Percentiles rank a stretch among this genome's conserved stretches.
Conservation (phyloP, 2,113 vertebrate genomes). For the Salvelinus namaycush region DNA sequence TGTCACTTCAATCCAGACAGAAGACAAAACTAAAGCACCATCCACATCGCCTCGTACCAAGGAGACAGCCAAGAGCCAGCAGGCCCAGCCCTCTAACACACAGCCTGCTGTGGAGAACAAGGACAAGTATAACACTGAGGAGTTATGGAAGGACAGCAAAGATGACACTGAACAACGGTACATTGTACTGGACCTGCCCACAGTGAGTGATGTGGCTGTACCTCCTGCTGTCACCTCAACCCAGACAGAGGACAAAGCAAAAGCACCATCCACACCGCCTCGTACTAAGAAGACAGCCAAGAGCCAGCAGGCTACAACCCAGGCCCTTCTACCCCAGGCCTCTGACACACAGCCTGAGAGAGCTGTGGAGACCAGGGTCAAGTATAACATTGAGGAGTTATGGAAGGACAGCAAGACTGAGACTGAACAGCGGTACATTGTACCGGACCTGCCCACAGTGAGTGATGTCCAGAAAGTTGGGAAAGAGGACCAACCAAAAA, state of each 20-base stretch:
- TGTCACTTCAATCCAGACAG: background rate
- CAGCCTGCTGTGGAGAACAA: background rate
- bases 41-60: background rate
- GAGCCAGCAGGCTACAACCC: background rate
- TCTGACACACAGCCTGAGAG: background rate
- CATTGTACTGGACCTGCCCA: slow-evolving; percentile 28
- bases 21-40: background rate
- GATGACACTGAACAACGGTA: slow-evolving; percentile 23
- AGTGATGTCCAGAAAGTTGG: background rate
- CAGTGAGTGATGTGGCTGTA: background rate
- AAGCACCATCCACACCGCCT: background rate
- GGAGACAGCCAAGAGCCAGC: background rate
- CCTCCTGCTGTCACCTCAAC: background rate
- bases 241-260: background rate
- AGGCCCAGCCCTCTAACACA: background rate
- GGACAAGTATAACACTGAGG: background rate
- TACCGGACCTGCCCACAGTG: slow-evolving; percentile 46
- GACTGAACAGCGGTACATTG: slow-evolving; percentile 46
- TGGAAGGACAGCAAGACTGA: slow-evolving; percentile 32
- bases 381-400: background rate
- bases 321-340: background rate
- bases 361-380: background rate
- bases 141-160: background rate
- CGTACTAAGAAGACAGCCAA: background rate
- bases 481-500: background rate